These are phyloP conservation scores for Microtus pennsylvanicus DNA, from an alignment of 2,113 vertebrate species.

Conservation along the genomic window DNA sequence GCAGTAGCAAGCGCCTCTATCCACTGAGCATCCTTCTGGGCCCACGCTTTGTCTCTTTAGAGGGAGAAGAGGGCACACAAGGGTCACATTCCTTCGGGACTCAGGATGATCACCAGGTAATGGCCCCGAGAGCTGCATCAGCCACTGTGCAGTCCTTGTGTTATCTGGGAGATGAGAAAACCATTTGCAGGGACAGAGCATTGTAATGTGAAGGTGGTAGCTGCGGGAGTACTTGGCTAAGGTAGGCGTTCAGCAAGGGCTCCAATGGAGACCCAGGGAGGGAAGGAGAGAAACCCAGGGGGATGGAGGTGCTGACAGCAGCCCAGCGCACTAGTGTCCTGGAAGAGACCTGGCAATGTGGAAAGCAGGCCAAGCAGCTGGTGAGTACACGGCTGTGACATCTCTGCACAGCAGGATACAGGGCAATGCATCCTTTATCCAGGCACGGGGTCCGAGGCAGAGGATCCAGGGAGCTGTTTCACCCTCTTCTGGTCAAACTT, in stretches of 20 bases:
- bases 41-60: neutral
- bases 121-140: neutral
- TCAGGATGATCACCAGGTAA: neutral
- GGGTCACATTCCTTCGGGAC: neutral
- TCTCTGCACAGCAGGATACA: neutral
- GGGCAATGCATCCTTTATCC: neutral
- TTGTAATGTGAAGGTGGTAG: too few relatives aligned
- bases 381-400: neutral
- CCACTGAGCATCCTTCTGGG: neutral
- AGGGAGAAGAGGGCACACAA: neutral
- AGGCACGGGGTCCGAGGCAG: neutral
- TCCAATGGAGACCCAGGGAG: neutral
- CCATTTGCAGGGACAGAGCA: neutral
- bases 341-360: neutral
- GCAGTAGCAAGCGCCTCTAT: too few relatives aligned
- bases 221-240: neutral
- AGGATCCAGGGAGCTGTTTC: neutral
- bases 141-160: neutral
- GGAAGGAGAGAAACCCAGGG: neutral
- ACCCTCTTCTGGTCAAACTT: neutral
- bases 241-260: neutral
- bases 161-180: neutral
- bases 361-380: too few relatives aligned
- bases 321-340: neutral
- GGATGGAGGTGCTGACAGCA: neutral